Evolutionary conservation across 2,797 vertebrate species (phyloP).

Genomic region (Danio aesculapii): DNA sequence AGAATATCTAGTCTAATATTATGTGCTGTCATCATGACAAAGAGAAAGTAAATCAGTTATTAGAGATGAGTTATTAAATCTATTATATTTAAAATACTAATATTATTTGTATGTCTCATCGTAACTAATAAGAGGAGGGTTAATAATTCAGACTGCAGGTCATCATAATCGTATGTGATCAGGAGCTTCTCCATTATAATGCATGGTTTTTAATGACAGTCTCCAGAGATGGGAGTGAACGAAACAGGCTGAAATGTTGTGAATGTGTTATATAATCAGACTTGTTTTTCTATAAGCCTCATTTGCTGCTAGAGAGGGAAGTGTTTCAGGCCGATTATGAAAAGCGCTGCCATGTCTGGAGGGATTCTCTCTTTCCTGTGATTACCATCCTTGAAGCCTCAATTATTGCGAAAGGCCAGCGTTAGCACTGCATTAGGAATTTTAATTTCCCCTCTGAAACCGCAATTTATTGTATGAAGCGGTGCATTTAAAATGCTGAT

Average conservation of each 20-base stretch:
- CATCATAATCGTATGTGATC: background rate
- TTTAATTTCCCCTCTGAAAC: conserved; percentile 73
- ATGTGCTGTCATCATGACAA: no score
- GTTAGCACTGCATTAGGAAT: conserved; percentile 68
- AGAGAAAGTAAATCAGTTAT: no score
- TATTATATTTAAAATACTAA: no score
- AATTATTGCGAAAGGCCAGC: conserved; percentile 73
- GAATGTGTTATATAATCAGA: conserved; percentile 31
- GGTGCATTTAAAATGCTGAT: conserved; percentile 71
- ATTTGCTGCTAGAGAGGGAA: conserved; percentile 40
- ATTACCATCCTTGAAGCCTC: conserved; percentile 68
- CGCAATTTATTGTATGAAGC: conserved; percentile 69
- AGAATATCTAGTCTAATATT: no score
- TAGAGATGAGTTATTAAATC: no score
- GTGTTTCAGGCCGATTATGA: conserved; percentile 46
- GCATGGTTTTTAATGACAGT: background rate
- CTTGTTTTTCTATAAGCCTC: conserved; percentile 37
- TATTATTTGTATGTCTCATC: no score
- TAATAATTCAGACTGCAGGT: no score
- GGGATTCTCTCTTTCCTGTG: conserved; percentile 53
- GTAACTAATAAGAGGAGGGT: background rate
- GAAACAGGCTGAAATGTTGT: background rate
- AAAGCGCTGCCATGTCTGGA: conserved; percentile 52
- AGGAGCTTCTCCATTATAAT: background rate
- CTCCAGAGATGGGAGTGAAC: background rate